These are phyloP conservation scores for Remorina albescens DNA, from an alignment of 2,797 vertebrate genomes.

Conservation along the genomic window DNA sequence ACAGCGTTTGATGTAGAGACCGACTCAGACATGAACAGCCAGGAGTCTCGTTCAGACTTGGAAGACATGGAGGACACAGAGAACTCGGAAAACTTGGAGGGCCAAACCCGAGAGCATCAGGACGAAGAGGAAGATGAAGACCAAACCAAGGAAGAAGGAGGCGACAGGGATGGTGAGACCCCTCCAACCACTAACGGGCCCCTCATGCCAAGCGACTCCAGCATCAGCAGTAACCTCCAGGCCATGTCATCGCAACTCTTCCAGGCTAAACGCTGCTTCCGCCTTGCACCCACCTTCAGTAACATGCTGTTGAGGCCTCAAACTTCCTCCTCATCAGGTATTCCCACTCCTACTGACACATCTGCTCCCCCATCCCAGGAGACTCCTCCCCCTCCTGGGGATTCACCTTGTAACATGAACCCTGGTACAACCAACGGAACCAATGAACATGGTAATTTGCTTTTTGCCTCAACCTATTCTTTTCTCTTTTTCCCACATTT, in stretches of 20 bases:
- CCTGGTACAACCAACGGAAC: constrained; percentile 83
- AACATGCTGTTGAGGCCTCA: constrained; percentile 90
- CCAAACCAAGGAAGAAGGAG: constrained; percentile 61
- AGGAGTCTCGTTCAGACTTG: constrained; percentile 96
- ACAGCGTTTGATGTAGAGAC: constrained; percentile 96
- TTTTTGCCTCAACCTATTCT: neutral
- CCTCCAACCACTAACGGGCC: constrained; percentile 88
- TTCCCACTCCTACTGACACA: constrained; percentile 47
- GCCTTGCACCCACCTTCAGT: constrained; percentile 96
- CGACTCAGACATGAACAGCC: constrained; percentile 99
- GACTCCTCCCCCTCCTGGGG: constrained; percentile 78
- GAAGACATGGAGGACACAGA: constrained; percentile 94
- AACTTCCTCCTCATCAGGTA: constrained; percentile 34
- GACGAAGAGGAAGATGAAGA: constrained; percentile 61
- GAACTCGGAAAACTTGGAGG: constrained; percentile 56
- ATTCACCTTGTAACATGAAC: constrained; percentile 42
- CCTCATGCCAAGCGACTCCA: constrained; percentile 82
- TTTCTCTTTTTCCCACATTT: neutral
- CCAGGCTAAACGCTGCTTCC: constrained; percentile 96
- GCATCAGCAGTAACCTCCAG: constrained; percentile 97
- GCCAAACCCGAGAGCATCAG: constrained; percentile 57
- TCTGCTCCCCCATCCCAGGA: constrained; percentile 68
- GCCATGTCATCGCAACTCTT: constrained; percentile 98
- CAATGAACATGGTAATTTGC: constrained; percentile 78
- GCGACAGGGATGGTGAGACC: constrained; percentile 31